A percentile compares a stretch with the other conserved stretches of the same genome.
phyloP scores from a whole-genome alignment of 2,888 invertebrate genomes.

The Malthinus flaveolus region DNA sequence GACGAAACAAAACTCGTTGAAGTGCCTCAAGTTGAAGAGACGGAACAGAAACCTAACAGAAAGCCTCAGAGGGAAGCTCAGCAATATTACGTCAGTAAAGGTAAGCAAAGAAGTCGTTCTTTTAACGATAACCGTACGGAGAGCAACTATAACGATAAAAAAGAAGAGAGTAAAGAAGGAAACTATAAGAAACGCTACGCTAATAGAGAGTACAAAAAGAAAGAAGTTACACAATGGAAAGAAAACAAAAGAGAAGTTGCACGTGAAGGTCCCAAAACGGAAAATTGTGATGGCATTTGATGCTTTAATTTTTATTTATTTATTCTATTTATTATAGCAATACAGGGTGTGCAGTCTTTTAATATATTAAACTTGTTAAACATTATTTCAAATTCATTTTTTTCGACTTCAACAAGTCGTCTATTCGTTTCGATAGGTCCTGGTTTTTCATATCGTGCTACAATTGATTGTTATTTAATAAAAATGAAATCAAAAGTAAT shows the following conservation, averaged over 20 bases:
- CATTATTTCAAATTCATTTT: not conserved
- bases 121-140: not conserved
- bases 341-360: too few relatives aligned
- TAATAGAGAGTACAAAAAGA: too few relatives aligned
- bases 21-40: not conserved
- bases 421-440: constrained; percentile 5
- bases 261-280: too few relatives aligned
- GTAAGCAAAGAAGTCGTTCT: too few relatives aligned
- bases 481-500: not conserved
- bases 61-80: not conserved
- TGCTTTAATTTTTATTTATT: too few relatives aligned
- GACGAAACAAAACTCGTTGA: constrained; percentile 31
- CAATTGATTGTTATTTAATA: not conserved
- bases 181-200: not conserved
- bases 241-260: not conserved
- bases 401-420: not conserved
- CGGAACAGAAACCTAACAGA: not conserved
- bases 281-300: too few relatives aligned
- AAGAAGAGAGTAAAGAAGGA: not conserved
- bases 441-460: constrained; percentile 16
- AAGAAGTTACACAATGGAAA: not conserved
- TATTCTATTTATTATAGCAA: too few relatives aligned
- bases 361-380: too few relatives aligned
- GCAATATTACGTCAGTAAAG: not conserved
- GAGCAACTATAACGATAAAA: not conserved